phyloP scores from a whole-genome alignment of 1,140 invertebrate species.

The Micrasema longulum region DNA sequence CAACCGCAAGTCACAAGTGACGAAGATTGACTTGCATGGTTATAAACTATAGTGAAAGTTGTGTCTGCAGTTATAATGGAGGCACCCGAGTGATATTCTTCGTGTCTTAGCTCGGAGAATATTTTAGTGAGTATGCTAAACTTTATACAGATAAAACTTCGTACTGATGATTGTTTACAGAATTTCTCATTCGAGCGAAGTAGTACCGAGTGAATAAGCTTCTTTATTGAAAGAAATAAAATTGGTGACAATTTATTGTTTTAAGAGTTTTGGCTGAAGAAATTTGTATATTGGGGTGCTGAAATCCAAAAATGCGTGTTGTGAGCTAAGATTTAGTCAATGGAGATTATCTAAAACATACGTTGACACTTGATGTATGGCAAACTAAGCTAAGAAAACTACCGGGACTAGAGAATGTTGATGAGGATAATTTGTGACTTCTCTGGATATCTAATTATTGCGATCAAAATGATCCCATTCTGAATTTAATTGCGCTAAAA shows the following conservation, averaged over 20 bases:
- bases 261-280: slow-evolving; percentile 10
- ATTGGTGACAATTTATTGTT: slow-evolving; percentile 25
- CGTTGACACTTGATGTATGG: slow-evolving; percentile 1
- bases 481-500: too few species aligned
- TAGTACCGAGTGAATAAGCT: background rate
- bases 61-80: slow-evolving; percentile 1
- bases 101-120: background rate
- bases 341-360: slow-evolving; percentile 6
- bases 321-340: slow-evolving; percentile 22
- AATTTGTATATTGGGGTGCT: slow-evolving; percentile 28
- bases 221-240: slow-evolving; percentile 11
- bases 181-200: too few species aligned
- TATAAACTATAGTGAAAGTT: slow-evolving; percentile 23
- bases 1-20: slow-evolving; percentile 18
- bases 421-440: too few species aligned
- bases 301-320: slow-evolving; percentile 36
- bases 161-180: too few species aligned
- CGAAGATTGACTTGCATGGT: slow-evolving; percentile 24
- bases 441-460: too few species aligned
- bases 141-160: too few species aligned
- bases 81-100: background rate
- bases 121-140: background rate
- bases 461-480: too few species aligned
- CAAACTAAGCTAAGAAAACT: background rate
- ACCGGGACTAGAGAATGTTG: background rate